Percentiles rank a stretch among this genome's conserved stretches.
Evolutionary conservation across 2,888 invertebrate genomes (phyloP).

Genomic region (Zaprionus lineosus): DNA sequence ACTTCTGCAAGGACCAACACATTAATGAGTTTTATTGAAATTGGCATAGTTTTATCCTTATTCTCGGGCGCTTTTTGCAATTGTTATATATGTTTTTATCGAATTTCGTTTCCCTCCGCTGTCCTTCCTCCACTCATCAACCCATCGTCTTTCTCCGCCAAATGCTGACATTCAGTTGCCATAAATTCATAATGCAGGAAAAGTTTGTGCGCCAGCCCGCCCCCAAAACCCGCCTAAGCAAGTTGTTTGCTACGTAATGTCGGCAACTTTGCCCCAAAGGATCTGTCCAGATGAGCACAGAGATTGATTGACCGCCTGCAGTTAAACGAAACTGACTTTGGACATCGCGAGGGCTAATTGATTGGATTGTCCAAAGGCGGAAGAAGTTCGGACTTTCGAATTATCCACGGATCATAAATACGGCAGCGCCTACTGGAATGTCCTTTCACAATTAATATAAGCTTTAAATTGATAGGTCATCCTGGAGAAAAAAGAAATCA

Average conservation of each 20-base stretch:
- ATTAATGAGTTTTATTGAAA: conserved; percentile 57
- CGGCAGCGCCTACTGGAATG: no score
- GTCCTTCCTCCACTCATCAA: conserved; percentile 2
- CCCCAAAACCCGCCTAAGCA: no score
- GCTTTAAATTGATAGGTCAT: no score
- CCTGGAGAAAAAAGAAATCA: no score
- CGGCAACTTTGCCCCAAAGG: conserved; percentile 35
- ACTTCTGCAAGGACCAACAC: conserved; percentile 29
- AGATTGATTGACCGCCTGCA: conserved; percentile 52
- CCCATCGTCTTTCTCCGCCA: not conserved
- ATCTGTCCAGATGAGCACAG: conserved; percentile 13
- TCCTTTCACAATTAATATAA: no score
- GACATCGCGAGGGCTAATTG: conserved; percentile 44
- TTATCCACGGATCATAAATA: no score
- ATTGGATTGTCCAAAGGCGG: no score
- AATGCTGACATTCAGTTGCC: no score
- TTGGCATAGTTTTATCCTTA: conserved; percentile 27
- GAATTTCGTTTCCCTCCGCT: no score
- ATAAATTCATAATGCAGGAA: conserved; percentile 53
- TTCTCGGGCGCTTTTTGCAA: not conserved
- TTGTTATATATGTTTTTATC: not conserved
- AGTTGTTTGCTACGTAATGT: conserved; percentile 46
- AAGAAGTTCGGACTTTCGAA: no score
- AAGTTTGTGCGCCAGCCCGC: conserved; percentile 6
- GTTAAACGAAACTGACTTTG: conserved; percentile 40